These are phyloP conservation scores for Cyprinodon brontotheroides DNA, from an alignment of 2,113 vertebrate genomes.

Conservation along the genomic window DNA sequence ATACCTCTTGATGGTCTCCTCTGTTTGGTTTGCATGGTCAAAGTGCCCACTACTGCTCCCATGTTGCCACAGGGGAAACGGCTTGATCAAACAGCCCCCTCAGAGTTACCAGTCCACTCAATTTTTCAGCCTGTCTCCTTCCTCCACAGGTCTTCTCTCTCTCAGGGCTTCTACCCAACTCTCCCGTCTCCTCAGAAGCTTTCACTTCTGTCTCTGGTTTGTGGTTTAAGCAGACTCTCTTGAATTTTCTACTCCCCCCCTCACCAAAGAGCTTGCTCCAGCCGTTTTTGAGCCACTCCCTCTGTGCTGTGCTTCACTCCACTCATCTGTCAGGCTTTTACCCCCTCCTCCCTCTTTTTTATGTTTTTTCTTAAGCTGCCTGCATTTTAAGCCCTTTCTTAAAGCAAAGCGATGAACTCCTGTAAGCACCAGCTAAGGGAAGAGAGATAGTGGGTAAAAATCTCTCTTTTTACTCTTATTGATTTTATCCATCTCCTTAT, in stretches of 20 bases:
- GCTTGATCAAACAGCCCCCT: slow-evolving; percentile 62
- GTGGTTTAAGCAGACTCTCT: slow-evolving; percentile 44
- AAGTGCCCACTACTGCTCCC: slow-evolving; percentile 97
- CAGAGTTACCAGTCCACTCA: slow-evolving; percentile 41
- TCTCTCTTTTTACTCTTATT: slow-evolving; percentile 9
- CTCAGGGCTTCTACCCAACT: slow-evolving; percentile 39
- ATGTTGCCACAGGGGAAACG: slow-evolving; percentile 83
- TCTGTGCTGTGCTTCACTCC: slow-evolving; percentile 55
- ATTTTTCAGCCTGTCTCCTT: slow-evolving; percentile 16
- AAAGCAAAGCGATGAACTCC: slow-evolving; percentile 37
- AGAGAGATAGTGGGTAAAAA: slow-evolving; percentile 20
- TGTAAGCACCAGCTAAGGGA: slow-evolving; percentile 27
- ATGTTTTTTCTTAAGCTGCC: slow-evolving; percentile 26
- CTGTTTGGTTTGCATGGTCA: slow-evolving; percentile 98
- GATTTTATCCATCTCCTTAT: background rate
- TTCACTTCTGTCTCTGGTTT: slow-evolving; percentile 41
- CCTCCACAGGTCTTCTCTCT: slow-evolving; percentile 28
- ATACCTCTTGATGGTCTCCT: slow-evolving; percentile 95
- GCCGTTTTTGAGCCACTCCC: slow-evolving; percentile 68
- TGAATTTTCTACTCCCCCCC: slow-evolving; percentile 61
- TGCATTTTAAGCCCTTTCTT: slow-evolving; percentile 61
- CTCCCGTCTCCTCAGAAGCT: slow-evolving; percentile 27
- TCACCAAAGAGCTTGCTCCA: slow-evolving; percentile 53
- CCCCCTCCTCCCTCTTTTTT: slow-evolving; percentile 20
- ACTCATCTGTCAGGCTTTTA: slow-evolving; percentile 62